phyloP scores from a whole-genome alignment of 2,113 vertebrate species.

The Strigops habroptila region DNA sequence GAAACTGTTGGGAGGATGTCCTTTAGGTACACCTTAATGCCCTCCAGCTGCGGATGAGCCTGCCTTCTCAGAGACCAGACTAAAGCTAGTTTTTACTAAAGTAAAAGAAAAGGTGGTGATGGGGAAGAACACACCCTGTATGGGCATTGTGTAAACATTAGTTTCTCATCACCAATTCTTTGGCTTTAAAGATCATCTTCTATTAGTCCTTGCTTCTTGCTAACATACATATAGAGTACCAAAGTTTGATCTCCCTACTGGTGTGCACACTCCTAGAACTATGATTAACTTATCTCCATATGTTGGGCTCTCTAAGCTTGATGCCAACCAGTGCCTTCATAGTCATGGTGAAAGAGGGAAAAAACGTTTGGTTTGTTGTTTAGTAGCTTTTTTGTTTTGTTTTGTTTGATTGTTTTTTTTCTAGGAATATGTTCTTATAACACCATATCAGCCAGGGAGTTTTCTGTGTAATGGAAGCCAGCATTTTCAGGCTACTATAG shows the following conservation, averaged over 20 bases:
- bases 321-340: background rate
- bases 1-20: background rate
- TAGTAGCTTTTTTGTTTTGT: background rate
- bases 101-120: background rate
- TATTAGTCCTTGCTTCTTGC: background rate
- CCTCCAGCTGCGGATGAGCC: background rate
- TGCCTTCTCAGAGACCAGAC: background rate
- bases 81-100: background rate
- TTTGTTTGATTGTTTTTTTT: background rate
- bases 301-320: background rate
- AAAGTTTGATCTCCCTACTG: background rate
- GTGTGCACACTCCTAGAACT: background rate
- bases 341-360: background rate
- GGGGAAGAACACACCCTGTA: fast-evolving
- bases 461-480: background rate
- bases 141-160: background rate
- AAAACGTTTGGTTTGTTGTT: background rate
- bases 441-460: background rate
- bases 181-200: background rate
- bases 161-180: background rate
- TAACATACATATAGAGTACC: background rate
- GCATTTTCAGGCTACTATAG: background rate
- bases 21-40: background rate
- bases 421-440: background rate
- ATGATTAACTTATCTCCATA: background rate